Evolutionary conservation across 1,140 invertebrate species (phyloP).

Genomic region (Achroia grisella): DNA sequence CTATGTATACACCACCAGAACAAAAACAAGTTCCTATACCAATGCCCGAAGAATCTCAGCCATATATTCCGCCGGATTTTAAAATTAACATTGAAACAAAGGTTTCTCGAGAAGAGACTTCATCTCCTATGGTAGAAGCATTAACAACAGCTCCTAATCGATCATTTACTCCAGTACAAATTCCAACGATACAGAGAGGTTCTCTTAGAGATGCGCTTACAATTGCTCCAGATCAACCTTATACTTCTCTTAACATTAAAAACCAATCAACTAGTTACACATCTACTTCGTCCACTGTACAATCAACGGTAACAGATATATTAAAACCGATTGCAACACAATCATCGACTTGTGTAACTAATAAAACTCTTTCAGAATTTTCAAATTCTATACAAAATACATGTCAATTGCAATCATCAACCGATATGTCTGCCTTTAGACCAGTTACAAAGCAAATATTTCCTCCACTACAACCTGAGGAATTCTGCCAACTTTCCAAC

Average conservation of each 20-base stretch:
- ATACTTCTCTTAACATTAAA: slow-evolving; percentile 63
- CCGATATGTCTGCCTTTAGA: slow-evolving; percentile 61
- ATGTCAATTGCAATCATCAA: slow-evolving; percentile 50
- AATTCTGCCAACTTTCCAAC: slow-evolving; percentile 39
- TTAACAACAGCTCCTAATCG: slow-evolving; percentile 80
- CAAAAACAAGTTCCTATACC: slow-evolving; percentile 63
- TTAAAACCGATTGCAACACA: slow-evolving; percentile 38
- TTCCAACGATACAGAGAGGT: slow-evolving; percentile 35
- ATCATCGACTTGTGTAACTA: slow-evolving; percentile 25
- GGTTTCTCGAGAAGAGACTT: slow-evolving; percentile 62
- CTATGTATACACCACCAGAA: slow-evolving; percentile 65
- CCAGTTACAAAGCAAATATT: slow-evolving; percentile 60
- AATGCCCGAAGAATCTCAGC: slow-evolving; percentile 75
- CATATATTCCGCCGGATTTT: slow-evolving; percentile 76
- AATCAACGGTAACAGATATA: slow-evolving; percentile 26
- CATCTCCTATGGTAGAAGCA: slow-evolving; percentile 80
- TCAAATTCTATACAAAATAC: slow-evolving; percentile 46
- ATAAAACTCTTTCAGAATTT: slow-evolving; percentile 36
- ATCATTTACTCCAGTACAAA: slow-evolving; percentile 73
- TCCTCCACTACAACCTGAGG: slow-evolving; percentile 46
- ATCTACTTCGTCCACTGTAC: slow-evolving; percentile 22
- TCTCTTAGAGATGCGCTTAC: slow-evolving; percentile 81
- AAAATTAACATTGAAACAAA: slow-evolving; percentile 74
- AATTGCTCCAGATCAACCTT: slow-evolving; percentile 79
- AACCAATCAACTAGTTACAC: slow-evolving; percentile 28